Percentiles rank a stretch among this genome's conserved stretches.
phyloP scores from a whole-genome alignment of 35 echinoderm and acorn worm species.

The Anneissia japonica region DNA sequence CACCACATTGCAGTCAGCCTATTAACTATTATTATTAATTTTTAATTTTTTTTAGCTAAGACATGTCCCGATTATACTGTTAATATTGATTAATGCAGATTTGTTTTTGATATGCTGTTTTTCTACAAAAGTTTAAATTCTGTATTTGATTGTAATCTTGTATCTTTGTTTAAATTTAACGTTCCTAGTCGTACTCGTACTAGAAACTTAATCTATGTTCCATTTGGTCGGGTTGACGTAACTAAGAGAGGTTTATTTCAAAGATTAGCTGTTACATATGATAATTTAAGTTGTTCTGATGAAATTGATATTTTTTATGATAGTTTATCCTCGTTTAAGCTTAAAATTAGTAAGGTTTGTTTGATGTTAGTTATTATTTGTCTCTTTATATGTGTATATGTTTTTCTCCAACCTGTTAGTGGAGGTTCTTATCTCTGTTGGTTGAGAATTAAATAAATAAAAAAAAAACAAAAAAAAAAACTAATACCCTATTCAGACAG shows the following conservation, averaged over 20 bases:
- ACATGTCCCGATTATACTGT: too few relatives aligned
- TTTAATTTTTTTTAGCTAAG: neutral
- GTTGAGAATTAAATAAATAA: too few relatives aligned
- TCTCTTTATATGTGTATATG: too few relatives aligned
- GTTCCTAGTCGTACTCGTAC: neutral
- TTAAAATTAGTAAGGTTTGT: too few relatives aligned
- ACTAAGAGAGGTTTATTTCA: neutral
- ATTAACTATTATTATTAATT: neutral
- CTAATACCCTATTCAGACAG: too few relatives aligned
- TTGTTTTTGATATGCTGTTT: neutral
- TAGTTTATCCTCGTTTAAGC: neutral
- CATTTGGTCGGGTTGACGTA: too few relatives aligned
- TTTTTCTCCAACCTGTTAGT: too few relatives aligned
- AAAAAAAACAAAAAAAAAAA: too few relatives aligned
- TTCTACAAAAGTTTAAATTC: neutral
- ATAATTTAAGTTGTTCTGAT: neutral
- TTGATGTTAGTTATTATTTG: too few relatives aligned
- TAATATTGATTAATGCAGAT: neutral
- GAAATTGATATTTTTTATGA: neutral
- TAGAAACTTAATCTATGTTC: too few relatives aligned
- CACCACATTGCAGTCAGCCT: neutral
- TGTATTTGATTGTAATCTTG: neutral
- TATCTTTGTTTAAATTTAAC: neutral
- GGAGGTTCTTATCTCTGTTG: too few relatives aligned
- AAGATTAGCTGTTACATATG: neutral